Conservation (phyloP, 2,797 vertebrate genomes). For the Lutjanus argentimaculatus region DNA sequence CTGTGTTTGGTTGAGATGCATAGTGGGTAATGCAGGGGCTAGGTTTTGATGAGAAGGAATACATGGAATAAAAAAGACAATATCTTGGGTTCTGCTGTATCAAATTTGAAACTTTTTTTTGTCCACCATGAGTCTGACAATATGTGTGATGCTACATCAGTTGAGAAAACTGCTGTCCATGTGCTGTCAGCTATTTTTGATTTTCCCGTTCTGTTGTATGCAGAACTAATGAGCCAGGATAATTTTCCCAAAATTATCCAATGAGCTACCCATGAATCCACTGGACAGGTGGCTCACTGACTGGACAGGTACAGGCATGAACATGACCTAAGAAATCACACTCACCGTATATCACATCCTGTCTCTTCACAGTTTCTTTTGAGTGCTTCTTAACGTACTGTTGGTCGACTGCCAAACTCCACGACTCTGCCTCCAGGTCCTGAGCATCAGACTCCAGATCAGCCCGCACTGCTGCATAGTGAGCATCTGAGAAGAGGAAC, state of each 20-base stretch:
- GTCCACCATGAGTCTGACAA: neutral
- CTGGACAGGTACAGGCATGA: neutral
- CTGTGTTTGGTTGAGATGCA: too few species aligned
- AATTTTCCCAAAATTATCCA: neutral
- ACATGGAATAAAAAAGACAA: neutral
- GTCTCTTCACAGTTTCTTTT: conserved; percentile 90
- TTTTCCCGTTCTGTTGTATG: neutral
- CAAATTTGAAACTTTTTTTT: neutral
- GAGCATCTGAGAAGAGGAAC: conserved; percentile 83
- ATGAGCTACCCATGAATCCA: neutral
- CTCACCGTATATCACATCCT: conserved; percentile 97
- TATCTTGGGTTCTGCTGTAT: neutral
- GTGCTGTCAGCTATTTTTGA: too few species aligned
- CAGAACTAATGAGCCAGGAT: neutral
- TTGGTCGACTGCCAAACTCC: conserved; percentile 93
- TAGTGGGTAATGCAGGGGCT: too few species aligned
- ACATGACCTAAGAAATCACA: neutral
- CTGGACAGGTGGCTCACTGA: neutral
- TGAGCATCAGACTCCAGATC: conserved; percentile 92
- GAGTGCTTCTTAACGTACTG: conserved; percentile 88
- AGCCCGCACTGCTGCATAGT: conserved; percentile 85
- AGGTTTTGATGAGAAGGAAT: too few species aligned
- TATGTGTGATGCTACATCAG: neutral
- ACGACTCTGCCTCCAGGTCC: conserved; percentile 94
- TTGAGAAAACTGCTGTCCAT: neutral